phyloP scores from a whole-genome alignment of 2,888 invertebrate genomes.

The Hirtodrosophila alboralis region DNA sequence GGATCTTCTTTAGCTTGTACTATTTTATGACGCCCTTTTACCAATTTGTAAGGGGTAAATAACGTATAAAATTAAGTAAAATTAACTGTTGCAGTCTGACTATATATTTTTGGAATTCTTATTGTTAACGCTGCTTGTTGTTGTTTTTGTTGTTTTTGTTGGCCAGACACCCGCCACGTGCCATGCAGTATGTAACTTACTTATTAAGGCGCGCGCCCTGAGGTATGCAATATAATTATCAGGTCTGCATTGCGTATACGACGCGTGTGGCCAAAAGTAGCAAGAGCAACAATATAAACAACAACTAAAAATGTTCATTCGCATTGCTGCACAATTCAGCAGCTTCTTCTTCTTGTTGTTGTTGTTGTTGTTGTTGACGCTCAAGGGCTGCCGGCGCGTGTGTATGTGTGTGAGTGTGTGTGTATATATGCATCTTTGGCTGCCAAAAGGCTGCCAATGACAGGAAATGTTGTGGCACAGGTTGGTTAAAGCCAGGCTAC shows the following conservation, averaged over 20 bases:
- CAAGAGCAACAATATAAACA: conserved; percentile 11
- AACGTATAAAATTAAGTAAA: not conserved
- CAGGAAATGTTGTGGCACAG: conserved; percentile 43
- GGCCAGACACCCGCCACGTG: conserved; percentile 16
- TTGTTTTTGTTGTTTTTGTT: conserved; percentile 8
- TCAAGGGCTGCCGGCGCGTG: conserved; percentile 32
- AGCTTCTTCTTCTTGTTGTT: conserved; percentile 29
- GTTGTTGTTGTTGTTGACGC: conserved; percentile 25
- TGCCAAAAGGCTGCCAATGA: conserved; percentile 56
- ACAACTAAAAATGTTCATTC: conserved; percentile 14
- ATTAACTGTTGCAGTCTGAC: conserved; percentile 9
- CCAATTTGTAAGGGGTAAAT: no score
- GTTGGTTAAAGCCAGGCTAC: conserved; percentile 40
- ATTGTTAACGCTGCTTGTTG: no score
- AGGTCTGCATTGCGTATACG: conserved; percentile 34
- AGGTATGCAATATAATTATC: conserved; percentile 49
- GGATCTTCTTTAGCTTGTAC: no score
- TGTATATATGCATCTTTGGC: conserved; percentile 7
- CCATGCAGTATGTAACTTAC: conserved; percentile 21
- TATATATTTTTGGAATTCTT: no score
- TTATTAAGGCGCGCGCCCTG: conserved; percentile 27
- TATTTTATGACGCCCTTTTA: no score
- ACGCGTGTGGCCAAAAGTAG: conserved; percentile 8
- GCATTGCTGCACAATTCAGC: conserved; percentile 26
- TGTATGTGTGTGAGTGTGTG: no score